These are phyloP conservation scores for Furcifer pardalis DNA, from an alignment of 2,797 vertebrate species.

Conservation along the genomic window DNA sequence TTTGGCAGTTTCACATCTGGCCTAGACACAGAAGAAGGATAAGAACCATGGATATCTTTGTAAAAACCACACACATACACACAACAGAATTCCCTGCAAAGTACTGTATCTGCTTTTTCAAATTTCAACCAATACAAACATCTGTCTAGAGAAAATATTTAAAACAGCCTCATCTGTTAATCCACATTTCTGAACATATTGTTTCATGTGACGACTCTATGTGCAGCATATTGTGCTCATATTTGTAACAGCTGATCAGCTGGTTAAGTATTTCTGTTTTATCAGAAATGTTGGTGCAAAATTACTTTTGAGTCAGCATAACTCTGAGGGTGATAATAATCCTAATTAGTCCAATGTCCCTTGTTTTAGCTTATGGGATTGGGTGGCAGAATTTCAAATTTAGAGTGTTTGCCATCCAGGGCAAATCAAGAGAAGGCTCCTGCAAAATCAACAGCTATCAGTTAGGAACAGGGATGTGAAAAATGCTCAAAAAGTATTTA, in stretches of 20 bases:
- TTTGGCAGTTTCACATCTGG: no score
- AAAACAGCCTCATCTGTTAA: not conserved
- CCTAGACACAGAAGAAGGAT: no score
- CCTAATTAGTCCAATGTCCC: not conserved
- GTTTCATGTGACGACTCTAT: not conserved
- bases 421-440: not conserved
- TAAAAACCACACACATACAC: no score
- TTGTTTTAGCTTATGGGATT: not conserved
- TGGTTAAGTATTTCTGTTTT: not conserved
- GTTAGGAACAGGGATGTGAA: not conserved
- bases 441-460: not conserved
- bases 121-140: conserved; percentile 14
- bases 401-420: not conserved
- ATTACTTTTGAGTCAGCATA: not conserved
- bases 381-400: not conserved
- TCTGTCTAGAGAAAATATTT: conserved; percentile 5
- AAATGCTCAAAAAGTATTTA: no score
- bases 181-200: conserved; percentile 1
- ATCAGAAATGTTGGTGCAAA: not conserved
- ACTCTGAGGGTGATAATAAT: not conserved
- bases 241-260: not conserved
- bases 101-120: not conserved
- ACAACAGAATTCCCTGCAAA: not conserved
- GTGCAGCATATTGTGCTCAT: not conserved
- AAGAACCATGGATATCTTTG: no score